Evolutionary conservation across 2,113 vertebrate genomes (phyloP).

Genomic region (Isurus oxyrinchus): DNA sequence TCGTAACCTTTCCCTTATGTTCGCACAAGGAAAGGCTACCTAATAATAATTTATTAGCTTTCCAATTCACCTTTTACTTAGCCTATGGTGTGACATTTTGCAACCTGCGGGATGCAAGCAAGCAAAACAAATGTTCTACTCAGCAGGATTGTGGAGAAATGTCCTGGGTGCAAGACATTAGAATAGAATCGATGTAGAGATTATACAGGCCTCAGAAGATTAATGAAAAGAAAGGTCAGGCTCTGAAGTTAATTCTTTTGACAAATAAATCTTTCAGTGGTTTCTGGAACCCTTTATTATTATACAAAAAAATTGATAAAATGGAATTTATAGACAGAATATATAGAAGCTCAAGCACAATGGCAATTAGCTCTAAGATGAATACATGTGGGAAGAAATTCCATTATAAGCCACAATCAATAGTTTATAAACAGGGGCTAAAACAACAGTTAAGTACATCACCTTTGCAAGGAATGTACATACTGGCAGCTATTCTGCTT

Average conservation of each 20-base stretch:
- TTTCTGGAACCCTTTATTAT: neutral
- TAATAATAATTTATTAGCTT: neutral
- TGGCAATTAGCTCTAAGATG: neutral
- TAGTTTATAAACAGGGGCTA: neutral
- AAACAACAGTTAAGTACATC: neutral
- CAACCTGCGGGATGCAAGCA: neutral
- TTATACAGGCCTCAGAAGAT: neutral
- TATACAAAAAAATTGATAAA: neutral
- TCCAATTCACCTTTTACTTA: neutral
- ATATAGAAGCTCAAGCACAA: neutral
- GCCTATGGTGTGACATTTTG: too few relatives aligned
- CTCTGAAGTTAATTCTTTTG: conserved; percentile 2
- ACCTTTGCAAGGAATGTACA: neutral
- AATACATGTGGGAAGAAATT: neutral
- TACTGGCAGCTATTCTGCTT: neutral
- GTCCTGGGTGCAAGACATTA: neutral
- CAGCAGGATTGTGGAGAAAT: too few relatives aligned
- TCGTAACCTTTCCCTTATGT: neutral
- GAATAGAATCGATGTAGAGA: neutral
- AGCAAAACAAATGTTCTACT: neutral
- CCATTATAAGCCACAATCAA: neutral
- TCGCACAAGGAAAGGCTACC: neutral
- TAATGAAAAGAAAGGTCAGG: neutral
- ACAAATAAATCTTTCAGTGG: neutral
- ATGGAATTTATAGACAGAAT: neutral